A percentile compares a stretch with the other conserved stretches of the same genome.
Conservation (phyloP, 2,113 vertebrate genomes). For the Notiomystis cincta region DNA sequence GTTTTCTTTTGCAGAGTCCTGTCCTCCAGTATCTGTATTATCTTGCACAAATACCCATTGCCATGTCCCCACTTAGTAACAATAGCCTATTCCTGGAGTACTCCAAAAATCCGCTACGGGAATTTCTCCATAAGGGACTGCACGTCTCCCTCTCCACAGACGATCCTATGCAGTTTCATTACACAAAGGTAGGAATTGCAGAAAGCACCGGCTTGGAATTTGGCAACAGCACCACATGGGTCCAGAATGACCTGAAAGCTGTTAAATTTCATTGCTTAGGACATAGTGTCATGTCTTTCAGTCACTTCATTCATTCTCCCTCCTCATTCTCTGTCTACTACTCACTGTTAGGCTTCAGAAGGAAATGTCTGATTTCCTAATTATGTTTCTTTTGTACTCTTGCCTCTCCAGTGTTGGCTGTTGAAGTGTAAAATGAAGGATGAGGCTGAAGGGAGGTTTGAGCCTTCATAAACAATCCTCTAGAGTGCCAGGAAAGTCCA, state of each 20-base stretch:
- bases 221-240: not conserved
- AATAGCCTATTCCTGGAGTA: constrained; percentile 97
- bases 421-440: constrained; percentile 60
- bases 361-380: constrained; percentile 56
- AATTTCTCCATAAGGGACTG: constrained; percentile 96
- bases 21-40: constrained; percentile 98
- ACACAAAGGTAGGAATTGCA: constrained; percentile 85
- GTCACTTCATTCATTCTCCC: constrained; percentile 33
- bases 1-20: constrained; percentile 83
- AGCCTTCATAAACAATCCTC: constrained; percentile 64
- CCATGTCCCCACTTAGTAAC: constrained; percentile 99
- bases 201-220: not conserved
- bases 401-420: constrained; percentile 56
- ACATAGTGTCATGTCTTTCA: not conserved
- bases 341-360: constrained; percentile 25
- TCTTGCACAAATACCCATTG: constrained; percentile 94
- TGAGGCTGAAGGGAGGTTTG: constrained; percentile 61
- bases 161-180: constrained; percentile 98
- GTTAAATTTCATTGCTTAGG: not conserved
- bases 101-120: constrained; percentile 91
- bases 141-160: constrained; percentile 94
- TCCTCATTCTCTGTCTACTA: not conserved
- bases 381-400: constrained; percentile 62
- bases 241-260: not conserved
- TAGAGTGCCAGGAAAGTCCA: constrained; percentile 61